Evolutionary conservation across 2,888 invertebrate genomes (phyloP), one percentile per base, ranked within the genome.

Genomic region (Agriopis marginaria): DNA sequence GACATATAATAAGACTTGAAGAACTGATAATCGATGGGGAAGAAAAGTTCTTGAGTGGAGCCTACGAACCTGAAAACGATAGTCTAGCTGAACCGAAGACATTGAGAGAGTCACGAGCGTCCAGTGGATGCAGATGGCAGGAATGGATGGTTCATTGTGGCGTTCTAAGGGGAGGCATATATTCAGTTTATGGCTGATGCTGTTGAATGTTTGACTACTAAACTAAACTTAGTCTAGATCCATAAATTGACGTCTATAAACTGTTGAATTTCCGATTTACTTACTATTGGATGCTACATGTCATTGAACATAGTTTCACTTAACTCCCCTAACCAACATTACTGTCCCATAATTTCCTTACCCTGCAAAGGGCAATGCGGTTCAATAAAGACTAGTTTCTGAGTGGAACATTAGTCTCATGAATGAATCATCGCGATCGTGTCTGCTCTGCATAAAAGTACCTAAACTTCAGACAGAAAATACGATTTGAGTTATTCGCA

Each of bases 381-480:
- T 70, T 70, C 75, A 86, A 88, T 87, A 88, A 88, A 85, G 86
- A 82, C 83, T 88, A 87, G 87, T 89, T 88, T 85, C 85, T 84
- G 86, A 87, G 85, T 86, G 81, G 85, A 85, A 89, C 90, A 92
- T 91, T 91, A 90, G 90, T 86, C 92, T 93, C 92, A 93, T 92
- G 93, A 93, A 93, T 93, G 93, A 93, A 92, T 93, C 92, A 93
- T 92, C 83, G 87, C 84, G 87, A 88, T 86, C 86, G 88, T 79
- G 14, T 54, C 63, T 44, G 32, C 40, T 54, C 45, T 39, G 40
- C 39, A 11, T 9, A 47, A 39, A 14, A 58, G 70, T 63, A 47
- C 32, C 39, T 49, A 32, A 70, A 44, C 62, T 70, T 60, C 17
- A 32, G 32, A n/a, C 61, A 58, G 11, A 54, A 6, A 23, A 11